Base-by-base conservation (phyloP, 1,140 invertebrate genomes). In the Stratiolaelaps scimitus region DNA sequence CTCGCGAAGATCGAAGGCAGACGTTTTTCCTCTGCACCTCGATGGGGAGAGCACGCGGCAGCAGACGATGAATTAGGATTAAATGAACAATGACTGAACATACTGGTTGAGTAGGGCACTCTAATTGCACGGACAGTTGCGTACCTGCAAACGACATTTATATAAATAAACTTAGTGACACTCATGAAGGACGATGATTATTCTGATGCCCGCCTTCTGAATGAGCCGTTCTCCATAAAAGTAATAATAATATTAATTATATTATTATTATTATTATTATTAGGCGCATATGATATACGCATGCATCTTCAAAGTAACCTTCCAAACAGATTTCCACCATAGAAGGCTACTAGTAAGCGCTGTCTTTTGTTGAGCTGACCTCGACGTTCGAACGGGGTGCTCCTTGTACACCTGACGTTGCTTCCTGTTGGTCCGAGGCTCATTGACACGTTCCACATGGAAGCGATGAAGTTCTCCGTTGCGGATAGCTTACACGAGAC, bases 401-500 rank as follows among this genome's bases (percentile, higher is more conserved):
- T 60, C 2, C 34, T 60, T 4, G 10, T 23, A 15, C 26, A 29
- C 15, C 15, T 1, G 15, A 60, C 53, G 10, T 60, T 34, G 6
- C 53, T 60, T 34, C 20, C 53, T 2, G 17, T 17, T 15, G 53
- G 53, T 26, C 10, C 34, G 15, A 60, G 2, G 10, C 26, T 23
- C 53, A 60, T 1, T 17, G 53, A 20, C 15, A 10, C 53, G 17
- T 17, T 60, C 53, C 53, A 60, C 53, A 60, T 60, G 15, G 53
- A 20, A 20, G 53, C 17, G 26, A 29, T 34, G 53, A 60, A 60
- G 26, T 6, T 10, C 26, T 60, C 53, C 34, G 15, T 23, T n/a
- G 53, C 17, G 6, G 15, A 17, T 10, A 60, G 53, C n/a, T 60
- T 34, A 34, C 53, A 60, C 17, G 17, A 29, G 17, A 60, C 23